A percentile compares a stretch with the other conserved stretches of the same genome.
These are phyloP conservation scores for Chromoteleia sp. DNA, from an alignment of 2,888 invertebrate species.

Conservation along the genomic window DNA sequence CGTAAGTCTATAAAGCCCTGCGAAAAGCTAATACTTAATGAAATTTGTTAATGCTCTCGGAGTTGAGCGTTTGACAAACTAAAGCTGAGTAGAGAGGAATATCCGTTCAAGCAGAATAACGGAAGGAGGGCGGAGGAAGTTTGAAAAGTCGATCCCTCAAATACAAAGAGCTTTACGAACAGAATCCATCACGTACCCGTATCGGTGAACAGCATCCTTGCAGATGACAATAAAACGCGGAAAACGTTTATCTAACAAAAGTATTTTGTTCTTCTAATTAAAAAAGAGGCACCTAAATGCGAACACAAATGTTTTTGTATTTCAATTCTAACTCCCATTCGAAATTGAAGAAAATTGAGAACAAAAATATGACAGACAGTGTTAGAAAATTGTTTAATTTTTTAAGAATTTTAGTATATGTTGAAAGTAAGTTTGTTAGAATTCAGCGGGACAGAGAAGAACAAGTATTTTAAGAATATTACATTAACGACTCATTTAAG, in stretches of 20 bases:
- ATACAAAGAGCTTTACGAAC: constrained; percentile 61
- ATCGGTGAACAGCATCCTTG: constrained; percentile 14
- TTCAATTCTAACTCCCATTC: background rate
- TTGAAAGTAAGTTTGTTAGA: too few species aligned
- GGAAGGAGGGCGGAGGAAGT: constrained; percentile 55
- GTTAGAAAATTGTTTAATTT: too few species aligned
- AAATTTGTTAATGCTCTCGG: constrained; percentile 66
- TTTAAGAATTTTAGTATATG: too few species aligned
- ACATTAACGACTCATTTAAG: too few species aligned
- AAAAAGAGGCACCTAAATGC: background rate
- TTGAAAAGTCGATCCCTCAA: constrained; percentile 62
- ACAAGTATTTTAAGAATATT: too few species aligned
- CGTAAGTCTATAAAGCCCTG: constrained; percentile 48
- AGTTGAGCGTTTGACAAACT: constrained; percentile 64
- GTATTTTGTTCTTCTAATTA: constrained; percentile 14
- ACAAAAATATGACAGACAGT: too few species aligned
- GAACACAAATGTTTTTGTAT: background rate
- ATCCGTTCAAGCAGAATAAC: constrained; percentile 55
- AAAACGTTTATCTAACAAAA: constrained; percentile 20
- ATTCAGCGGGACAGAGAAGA: too few species aligned
- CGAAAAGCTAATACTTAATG: constrained; percentile 64
- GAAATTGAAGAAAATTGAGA: background rate
- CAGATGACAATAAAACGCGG: constrained; percentile 16
- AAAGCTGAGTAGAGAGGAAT: constrained; percentile 61
- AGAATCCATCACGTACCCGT: constrained; percentile 42